Evolutionary conservation across 2,113 vertebrate genomes (phyloP).

Genomic region (Dicerorhinus sumatrensis): DNA sequence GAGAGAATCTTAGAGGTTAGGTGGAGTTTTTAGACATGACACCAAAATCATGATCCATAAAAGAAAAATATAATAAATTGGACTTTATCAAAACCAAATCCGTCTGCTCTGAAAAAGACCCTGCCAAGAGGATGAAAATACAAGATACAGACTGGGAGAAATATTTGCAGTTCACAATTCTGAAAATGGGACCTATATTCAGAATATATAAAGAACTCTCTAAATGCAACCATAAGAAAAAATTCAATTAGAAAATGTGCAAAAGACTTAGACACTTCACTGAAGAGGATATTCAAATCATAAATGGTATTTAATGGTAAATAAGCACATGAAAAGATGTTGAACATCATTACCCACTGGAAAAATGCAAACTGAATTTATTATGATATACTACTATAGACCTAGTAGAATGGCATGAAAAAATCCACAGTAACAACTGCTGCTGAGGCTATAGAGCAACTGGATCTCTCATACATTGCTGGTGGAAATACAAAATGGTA

Average conservation of each 20-base stretch:
- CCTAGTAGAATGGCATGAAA: not conserved
- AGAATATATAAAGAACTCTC: not conserved
- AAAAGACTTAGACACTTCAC: not conserved
- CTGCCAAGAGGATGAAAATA: not conserved
- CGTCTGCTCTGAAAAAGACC: not conserved
- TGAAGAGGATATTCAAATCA: not conserved
- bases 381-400: not conserved
- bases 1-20: not conserved
- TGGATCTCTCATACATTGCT: not conserved
- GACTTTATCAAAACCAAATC: not conserved
- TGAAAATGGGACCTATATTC: not conserved
- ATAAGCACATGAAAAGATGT: no score
- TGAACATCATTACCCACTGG: no score
- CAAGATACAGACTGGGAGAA: not conserved
- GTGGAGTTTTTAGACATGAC: not conserved
- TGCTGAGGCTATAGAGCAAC: not conserved
- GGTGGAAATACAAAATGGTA: not conserved
- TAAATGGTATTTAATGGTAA: no score
- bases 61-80: conserved; percentile 13
- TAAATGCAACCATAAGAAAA: not conserved
- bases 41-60: not conserved
- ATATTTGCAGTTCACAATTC: not conserved
- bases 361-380: not conserved
- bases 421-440: not conserved
- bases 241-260: not conserved